These are phyloP conservation scores for Oncorhynchus clarkii DNA, from an alignment of 2,113 vertebrate species.

Conservation along the genomic window DNA sequence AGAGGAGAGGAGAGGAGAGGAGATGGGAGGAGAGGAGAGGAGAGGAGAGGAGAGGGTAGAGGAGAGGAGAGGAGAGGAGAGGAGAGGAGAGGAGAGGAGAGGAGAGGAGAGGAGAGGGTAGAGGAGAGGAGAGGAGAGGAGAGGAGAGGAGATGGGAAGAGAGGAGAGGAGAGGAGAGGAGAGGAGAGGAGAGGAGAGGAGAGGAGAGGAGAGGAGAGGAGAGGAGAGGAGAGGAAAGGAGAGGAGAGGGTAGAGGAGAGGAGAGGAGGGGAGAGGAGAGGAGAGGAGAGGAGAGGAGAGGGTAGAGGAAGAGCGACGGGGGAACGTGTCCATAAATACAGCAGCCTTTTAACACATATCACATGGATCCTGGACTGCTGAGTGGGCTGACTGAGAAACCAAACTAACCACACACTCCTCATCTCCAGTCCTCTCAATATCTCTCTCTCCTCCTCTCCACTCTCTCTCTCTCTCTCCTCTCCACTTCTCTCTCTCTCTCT, in stretches of 20 bases:
- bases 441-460: too few species aligned
- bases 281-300: background rate
- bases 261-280: too few species aligned
- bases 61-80: fast-evolving
- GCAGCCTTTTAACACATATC: background rate
- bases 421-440: too few species aligned
- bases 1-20: background rate
- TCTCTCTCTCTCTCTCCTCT: too few species aligned
- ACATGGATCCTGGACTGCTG: too few species aligned
- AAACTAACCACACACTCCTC: background rate
- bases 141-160: background rate
- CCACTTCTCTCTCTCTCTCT: too few species aligned
- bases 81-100: too few species aligned
- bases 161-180: background rate
- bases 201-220: background rate
- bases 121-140: background rate
- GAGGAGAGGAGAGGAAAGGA: too few species aligned
- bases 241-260: background rate
- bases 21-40: too few species aligned
- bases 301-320: background rate
- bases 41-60: fast-evolving
- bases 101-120: too few species aligned
- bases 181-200: background rate
- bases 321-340: background rate
- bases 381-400: background rate